A percentile compares a stretch with the other conserved stretches of the same genome.
These are phyloP conservation scores for Anguilla pacifica DNA, from an alignment of 2,797 vertebrate genomes.

Conservation along the genomic window DNA sequence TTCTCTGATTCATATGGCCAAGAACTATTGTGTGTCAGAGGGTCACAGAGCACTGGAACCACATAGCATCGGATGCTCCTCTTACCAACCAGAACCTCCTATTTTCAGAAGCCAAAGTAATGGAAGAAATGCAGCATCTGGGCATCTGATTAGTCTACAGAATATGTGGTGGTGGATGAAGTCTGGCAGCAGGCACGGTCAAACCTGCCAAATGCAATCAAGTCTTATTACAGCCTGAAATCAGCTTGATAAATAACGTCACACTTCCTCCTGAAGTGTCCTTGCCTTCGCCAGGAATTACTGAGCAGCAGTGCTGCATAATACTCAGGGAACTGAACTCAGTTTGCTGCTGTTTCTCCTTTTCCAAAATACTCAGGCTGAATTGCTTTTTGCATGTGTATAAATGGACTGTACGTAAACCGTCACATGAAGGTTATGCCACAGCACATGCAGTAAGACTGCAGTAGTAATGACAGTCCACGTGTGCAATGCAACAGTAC, in stretches of 20 bases:
- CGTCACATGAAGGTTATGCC: too few relatives aligned
- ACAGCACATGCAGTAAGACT: not conserved
- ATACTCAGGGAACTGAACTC: not conserved
- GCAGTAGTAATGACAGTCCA: not conserved
- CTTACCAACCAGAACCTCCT: not conserved
- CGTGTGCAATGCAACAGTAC: not conserved
- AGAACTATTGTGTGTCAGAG: not conserved
- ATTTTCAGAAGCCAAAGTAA: not conserved
- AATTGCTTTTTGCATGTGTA: not conserved
- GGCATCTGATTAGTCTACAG: not conserved
- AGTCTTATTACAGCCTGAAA: not conserved
- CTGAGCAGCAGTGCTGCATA: not conserved
- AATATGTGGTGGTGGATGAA: not conserved
- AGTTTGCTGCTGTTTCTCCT: not conserved
- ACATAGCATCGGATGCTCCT: too few relatives aligned
- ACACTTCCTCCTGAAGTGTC: not conserved
- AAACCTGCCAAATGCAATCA: too few relatives aligned
- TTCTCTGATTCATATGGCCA: not conserved
- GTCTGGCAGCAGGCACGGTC: too few relatives aligned
- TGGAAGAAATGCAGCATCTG: not conserved
- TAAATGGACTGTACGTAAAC: not conserved
- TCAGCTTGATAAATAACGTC: slow-evolving; percentile 1
- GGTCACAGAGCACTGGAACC: not conserved
- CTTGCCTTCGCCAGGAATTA: not conserved
- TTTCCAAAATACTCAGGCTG: not conserved